Base-by-base conservation (phyloP, 2,888 invertebrate genomes). In the Zelleria hepariella region DNA sequence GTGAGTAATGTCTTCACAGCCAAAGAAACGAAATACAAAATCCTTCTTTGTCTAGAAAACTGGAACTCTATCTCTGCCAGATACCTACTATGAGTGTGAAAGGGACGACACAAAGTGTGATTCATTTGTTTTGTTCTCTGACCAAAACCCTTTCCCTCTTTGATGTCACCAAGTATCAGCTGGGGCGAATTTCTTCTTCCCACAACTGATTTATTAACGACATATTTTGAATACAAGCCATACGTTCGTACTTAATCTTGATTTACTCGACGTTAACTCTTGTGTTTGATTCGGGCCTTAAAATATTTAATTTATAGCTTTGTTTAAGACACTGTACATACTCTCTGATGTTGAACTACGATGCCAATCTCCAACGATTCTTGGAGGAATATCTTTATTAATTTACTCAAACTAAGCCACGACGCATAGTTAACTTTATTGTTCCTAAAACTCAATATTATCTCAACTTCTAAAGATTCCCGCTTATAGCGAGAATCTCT, bases 211-310 rank as follows among this genome's bases (percentile, higher is more conserved):
- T 85, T 86, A 85, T 79, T 53, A 72, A 62, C 65, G 82, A 82
- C 82, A 75, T 65, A 70, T 78, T 81, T 79, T 84, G 82, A 84
- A 75, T 78, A 83, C 74, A 73, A 77, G 76, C 75, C 77, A 77
- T 80, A 75, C 80, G 78, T 64, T 72, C 59, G 73, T 71, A 78
- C 77, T 86, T 78, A 78, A 83, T 86, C 86, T 83, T 86, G 85
- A 86, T 85, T 86, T 82, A 85, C 73, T 74, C 67, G 80, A 76
- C 80, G 68, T 76, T 74, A 74, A 74, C 74, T 72, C 73, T 72
- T 77, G 68, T 72, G 64, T 66, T 66, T 75, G 73, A 73, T 72
- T 75, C 70, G 77, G 73, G 77, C 78, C 78, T 74, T 72, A 70
- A 68, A 60, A 70, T 71, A 77, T 82, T 81, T 1, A 42, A 42